Percentiles rank a stretch among this genome's conserved stretches.
These are phyloP conservation scores for Arbacia lixula DNA, from an alignment of 53 echinoderm and acorn worm species.

Conservation along the genomic window DNA sequence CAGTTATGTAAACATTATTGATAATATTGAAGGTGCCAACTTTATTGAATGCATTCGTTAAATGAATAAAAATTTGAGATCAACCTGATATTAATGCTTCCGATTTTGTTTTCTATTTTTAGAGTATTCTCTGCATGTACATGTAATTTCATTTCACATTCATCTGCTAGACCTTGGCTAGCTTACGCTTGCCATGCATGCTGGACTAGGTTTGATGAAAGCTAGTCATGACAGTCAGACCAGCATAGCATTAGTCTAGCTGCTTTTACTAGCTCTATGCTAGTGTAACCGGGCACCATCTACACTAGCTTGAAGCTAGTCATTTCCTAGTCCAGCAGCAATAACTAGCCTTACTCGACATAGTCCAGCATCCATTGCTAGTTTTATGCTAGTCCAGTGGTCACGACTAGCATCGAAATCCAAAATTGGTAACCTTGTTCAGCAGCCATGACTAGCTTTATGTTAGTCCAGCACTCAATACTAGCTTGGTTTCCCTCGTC, in stretches of 20 bases:
- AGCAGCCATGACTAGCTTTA: constrained; percentile 32
- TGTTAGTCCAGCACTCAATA: constrained; percentile 17
- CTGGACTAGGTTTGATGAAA: too few species aligned
- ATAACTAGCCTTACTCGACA: constrained; percentile 22
- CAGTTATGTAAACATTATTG: neutral
- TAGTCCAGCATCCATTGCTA: constrained; percentile 37
- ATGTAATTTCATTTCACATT: constrained; percentile 32
- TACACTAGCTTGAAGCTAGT: constrained; percentile 32
- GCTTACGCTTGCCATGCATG: constrained; percentile 25
- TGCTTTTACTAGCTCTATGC: constrained; percentile 18
- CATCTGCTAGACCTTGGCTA: constrained; percentile 25
- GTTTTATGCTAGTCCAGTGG: constrained; percentile 17
- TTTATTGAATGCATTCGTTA: constrained; percentile 11
- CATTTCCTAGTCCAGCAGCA: constrained; percentile 34
- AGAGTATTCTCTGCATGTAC: constrained; percentile 31
- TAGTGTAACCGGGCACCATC: constrained; percentile 20
- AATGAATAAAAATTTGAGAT: constrained; percentile 31
- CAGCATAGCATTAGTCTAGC: constrained; percentile 15
- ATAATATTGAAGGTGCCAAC: constrained; percentile 16
- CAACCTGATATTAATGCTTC: constrained; percentile 24
- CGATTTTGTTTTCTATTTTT: neutral
- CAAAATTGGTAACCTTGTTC: constrained; percentile 23
- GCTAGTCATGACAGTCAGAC: constrained; percentile 16
- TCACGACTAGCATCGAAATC: constrained; percentile 1
- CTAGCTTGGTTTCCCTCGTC: neutral